Percentiles rank a stretch among this genome's conserved stretches.
Conservation (phyloP, 2,888 invertebrate genomes). For the Aspidiotus destructor region DNA sequence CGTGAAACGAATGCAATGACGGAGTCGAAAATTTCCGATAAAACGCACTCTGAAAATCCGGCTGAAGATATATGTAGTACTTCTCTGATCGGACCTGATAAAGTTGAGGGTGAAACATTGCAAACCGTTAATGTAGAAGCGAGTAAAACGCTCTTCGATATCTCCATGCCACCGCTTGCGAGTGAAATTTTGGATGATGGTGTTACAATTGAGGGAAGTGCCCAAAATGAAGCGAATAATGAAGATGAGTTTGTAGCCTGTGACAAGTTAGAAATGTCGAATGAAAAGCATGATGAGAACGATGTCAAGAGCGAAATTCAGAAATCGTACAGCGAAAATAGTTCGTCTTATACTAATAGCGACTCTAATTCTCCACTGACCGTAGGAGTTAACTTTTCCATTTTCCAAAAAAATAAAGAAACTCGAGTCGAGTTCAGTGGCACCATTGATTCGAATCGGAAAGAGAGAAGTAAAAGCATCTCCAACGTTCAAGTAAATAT, state of each 20-base stretch:
- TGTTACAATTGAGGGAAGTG: not conserved
- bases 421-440: constrained; percentile 9
- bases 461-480: constrained; percentile 7
- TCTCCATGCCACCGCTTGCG: not conserved
- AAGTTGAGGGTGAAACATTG: too few species aligned
- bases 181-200: not conserved
- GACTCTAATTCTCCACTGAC: constrained; percentile 2
- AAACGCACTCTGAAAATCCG: not conserved
- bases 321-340: not conserved
- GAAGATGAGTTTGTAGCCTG: not conserved
- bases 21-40: too few species aligned
- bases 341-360: not conserved
- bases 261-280: too few species aligned
- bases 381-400: constrained; percentile 5
- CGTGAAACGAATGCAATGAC: too few species aligned
- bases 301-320: not conserved
- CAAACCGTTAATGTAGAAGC: too few species aligned
- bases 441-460: constrained; percentile 2
- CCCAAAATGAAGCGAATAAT: not conserved
- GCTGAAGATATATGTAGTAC: not conserved
- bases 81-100: too few species aligned
- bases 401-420: constrained; percentile 14
- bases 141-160: too few species aligned
- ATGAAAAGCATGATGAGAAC: not conserved
- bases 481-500: constrained; percentile 6